Conservation (phyloP, 2,113 vertebrate species). For the Pseudorectes ferrugineus region DNA sequence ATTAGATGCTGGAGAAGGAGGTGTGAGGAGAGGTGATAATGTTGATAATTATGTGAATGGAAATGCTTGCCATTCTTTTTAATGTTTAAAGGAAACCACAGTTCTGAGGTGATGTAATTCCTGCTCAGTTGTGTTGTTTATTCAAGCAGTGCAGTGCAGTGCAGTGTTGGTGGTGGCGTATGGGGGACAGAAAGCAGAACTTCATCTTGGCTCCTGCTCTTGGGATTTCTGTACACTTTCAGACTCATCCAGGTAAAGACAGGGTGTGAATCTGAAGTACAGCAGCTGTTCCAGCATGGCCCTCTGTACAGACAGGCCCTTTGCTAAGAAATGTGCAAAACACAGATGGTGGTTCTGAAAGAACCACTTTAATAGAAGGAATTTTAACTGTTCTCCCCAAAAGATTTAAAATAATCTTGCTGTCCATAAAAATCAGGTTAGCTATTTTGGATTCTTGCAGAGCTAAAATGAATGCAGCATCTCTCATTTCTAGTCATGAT, state of each 20-base stretch:
- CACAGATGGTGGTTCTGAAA: background rate
- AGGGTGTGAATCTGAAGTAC: background rate
- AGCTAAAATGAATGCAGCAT: background rate
- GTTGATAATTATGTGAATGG: background rate
- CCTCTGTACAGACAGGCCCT: background rate
- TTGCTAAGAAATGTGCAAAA: background rate
- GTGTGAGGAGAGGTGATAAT: background rate
- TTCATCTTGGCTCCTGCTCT: background rate
- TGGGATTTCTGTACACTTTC: background rate
- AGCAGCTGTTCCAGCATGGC: background rate
- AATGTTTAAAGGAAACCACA: background rate
- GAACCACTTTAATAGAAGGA: background rate
- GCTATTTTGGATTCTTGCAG: slow-evolving; percentile 10
- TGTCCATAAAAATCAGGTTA: slow-evolving; percentile 45
- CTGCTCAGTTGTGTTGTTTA: background rate
- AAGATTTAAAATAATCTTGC: background rate
- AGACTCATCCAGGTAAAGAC: background rate
- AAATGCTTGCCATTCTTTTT: background rate
- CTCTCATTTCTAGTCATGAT: slow-evolving; percentile 9
- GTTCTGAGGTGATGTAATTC: background rate
- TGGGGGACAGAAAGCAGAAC: slow-evolving; percentile 8
- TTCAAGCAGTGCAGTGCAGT: background rate
- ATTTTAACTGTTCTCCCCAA: background rate
- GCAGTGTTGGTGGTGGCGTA: background rate
- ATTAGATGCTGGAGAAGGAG: background rate